Conservation (phyloP, 2,888 invertebrate genomes). For the Phyllotreta striolata region DNA sequence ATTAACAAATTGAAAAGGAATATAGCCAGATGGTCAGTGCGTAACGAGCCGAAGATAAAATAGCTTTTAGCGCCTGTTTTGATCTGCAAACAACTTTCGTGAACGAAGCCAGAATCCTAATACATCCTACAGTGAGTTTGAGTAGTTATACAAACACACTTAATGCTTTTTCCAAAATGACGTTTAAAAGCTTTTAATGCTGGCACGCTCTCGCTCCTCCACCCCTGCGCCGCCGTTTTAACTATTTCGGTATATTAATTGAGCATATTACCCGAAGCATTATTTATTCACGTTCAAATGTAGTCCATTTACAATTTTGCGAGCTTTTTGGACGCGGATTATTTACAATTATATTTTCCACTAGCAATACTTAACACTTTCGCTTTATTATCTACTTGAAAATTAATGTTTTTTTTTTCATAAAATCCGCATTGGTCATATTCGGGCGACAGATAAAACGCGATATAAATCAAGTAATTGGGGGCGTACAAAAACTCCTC, state of each 20-base stretch:
- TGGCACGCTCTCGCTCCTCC: slow-evolving; percentile 12
- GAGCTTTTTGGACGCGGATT: background rate
- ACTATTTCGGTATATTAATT: slow-evolving; percentile 31
- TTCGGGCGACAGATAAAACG: slow-evolving; percentile 3
- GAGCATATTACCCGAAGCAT: slow-evolving; percentile 24
- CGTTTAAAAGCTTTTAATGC: slow-evolving; percentile 52
- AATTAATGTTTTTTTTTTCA: no score
- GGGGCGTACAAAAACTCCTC: slow-evolving; percentile 24
- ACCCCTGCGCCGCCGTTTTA: slow-evolving; percentile 14
- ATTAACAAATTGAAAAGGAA: no score
- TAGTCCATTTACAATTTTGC: slow-evolving; percentile 1
- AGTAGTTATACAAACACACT: slow-evolving; percentile 54
- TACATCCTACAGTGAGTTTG: slow-evolving; percentile 45
- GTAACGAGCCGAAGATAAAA: slow-evolving; percentile 42
- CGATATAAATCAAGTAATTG: slow-evolving; percentile 21
- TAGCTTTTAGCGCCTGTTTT: slow-evolving; percentile 53
- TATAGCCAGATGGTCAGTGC: slow-evolving; percentile 18
- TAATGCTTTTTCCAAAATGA: slow-evolving; percentile 52
- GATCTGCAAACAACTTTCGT: slow-evolving; percentile 54
- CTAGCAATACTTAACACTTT: no score
- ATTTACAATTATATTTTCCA: no score
- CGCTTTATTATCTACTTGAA: no score
- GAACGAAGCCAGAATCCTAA: slow-evolving; percentile 48
- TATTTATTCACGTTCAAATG: slow-evolving; percentile 27
- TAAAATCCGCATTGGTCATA: background rate